These are phyloP conservation scores for sheep (Ovis aries) DNA, from an alignment of 2,113 vertebrate genomes.

Conservation along the genomic window ARS-UI_Ramb_v3.0 NC_056080.1:67588001-67588500, in stretches of 20 bases:
- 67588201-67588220: not conserved
- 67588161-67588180: not conserved
- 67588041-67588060: not conserved
- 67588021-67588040: not conserved
- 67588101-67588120: not conserved
- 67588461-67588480: not conserved
- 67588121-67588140: not conserved
- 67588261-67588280: not conserved
- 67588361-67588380: not conserved
- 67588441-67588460: not conserved
- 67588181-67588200: not conserved
- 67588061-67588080: not conserved
- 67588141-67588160: not conserved
- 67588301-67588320: not conserved
- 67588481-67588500: not conserved
- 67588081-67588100: not conserved
- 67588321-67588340: not conserved
- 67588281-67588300: not conserved
- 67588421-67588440: not conserved
- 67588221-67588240: not conserved
- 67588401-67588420: not conserved
- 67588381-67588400: not conserved
- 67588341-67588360: not conserved
- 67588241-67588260: not conserved
- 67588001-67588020: not conserved